These are phyloP conservation scores for Andrena cerasifolii DNA, from an alignment of 1,140 invertebrate genomes.

Conservation along the genomic window DNA sequence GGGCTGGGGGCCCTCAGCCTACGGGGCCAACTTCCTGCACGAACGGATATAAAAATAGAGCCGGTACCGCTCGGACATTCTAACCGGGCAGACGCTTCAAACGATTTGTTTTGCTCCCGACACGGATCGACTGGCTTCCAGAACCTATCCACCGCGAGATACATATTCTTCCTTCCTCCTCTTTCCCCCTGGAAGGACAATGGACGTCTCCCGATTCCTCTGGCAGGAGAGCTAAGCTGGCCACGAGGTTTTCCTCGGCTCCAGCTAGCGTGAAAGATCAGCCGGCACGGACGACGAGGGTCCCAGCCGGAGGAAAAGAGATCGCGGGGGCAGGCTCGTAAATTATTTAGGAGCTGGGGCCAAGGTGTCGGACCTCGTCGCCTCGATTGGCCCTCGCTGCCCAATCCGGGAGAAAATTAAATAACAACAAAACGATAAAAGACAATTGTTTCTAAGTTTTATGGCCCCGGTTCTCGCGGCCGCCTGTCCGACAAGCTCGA, in stretches of 20 bases:
- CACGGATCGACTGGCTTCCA: not conserved
- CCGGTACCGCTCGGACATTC: conserved; percentile 65
- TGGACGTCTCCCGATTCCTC: too few relatives aligned
- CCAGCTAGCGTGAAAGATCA: conserved; percentile 25
- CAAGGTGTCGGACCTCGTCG: conserved; percentile 59
- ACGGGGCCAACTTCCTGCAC: conserved; percentile 80
- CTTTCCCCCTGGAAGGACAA: too few relatives aligned
- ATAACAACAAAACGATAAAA: conserved; percentile 79
- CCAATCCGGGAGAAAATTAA: conserved; percentile 73
- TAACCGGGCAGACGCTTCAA: conserved; percentile 58
- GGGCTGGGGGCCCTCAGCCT: conserved; percentile 70
- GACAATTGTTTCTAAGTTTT: conserved; percentile 79
- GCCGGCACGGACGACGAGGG: not conserved
- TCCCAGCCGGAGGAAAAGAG: not conserved
- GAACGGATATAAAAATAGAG: conserved; percentile 83
- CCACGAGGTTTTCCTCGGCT: conserved; percentile 1
- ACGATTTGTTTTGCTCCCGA: conserved; percentile 39
- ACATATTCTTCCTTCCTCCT: too few relatives aligned
- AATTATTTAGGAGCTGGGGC: conserved; percentile 78
- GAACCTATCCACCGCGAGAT: not conserved
- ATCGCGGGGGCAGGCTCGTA: conserved; percentile 70
- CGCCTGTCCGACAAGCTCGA: conserved; percentile 57
- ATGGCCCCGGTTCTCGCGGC: conserved; percentile 65
- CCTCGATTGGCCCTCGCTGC: conserved; percentile 62
- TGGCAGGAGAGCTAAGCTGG: not conserved